A percentile compares a stretch with the other conserved stretches of the same genome.
Evolutionary conservation across 2,888 invertebrate genomes (phyloP).

Genomic region (Ypsolopha sequella): DNA sequence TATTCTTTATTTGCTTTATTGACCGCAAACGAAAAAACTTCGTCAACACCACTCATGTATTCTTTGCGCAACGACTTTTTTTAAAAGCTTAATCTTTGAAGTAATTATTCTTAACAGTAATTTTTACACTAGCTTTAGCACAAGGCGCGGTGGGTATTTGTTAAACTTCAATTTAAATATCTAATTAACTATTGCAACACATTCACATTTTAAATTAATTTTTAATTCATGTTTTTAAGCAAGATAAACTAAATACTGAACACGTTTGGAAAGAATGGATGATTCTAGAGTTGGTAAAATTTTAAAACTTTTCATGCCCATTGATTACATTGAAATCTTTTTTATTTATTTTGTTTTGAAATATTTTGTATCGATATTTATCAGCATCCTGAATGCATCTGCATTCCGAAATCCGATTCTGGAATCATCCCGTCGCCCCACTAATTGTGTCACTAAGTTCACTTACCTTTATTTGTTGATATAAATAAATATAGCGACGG

Average conservation of each 20-base stretch:
- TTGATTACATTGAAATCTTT: background rate
- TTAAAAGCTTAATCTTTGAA: no score
- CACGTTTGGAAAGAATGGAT: background rate
- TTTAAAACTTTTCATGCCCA: background rate
- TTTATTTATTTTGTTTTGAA: no score
- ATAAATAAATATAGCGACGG: slow-evolving; percentile 52
- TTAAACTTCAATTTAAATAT: background rate
- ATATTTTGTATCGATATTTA: background rate
- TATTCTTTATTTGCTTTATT: background rate
- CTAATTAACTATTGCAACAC: background rate
- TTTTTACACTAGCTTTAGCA: no score
- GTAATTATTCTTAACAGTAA: no score
- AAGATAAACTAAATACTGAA: no score
- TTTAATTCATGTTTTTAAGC: background rate
- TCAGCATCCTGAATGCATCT: background rate
- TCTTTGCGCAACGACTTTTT: background rate
- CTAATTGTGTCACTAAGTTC: slow-evolving; percentile 26
- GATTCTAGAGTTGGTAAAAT: background rate
- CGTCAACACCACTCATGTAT: background rate
- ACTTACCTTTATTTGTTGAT: slow-evolving; percentile 56
- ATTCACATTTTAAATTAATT: background rate
- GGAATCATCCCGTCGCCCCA: slow-evolving; percentile 33
- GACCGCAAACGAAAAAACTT: background rate
- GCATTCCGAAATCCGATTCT: slow-evolving; percentile 13
- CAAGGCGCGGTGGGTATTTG: background rate